phyloP scores from a whole-genome alignment of 2,888 invertebrate genomes.

The Itoplectis maculator region DNA sequence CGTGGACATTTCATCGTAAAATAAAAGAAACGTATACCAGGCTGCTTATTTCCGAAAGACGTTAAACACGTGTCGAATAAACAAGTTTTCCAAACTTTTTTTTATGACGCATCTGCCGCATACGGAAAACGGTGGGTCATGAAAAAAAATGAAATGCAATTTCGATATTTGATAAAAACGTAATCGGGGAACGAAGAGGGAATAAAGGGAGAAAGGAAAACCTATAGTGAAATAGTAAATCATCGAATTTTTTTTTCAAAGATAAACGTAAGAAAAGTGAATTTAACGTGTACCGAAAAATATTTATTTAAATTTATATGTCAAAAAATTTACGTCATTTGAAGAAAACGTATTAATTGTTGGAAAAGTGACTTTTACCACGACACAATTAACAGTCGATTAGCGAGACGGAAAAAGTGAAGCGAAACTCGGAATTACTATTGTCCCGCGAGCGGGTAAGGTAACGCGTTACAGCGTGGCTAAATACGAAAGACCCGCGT shows the following conservation, averaged over 20 bases:
- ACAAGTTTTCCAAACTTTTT: not conserved
- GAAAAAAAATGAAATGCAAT: no score
- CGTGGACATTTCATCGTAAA: constrained; percentile 29
- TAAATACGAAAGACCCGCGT: constrained; percentile 26
- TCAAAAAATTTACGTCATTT: not conserved
- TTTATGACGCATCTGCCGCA: no score
- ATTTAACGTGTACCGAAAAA: no score
- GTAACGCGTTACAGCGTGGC: constrained; percentile 6
- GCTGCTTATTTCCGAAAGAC: not conserved
- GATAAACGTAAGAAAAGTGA: no score
- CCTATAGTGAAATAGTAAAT: no score
- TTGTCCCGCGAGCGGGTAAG: constrained; percentile 38
- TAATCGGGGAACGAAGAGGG: no score
- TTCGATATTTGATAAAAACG: no score
- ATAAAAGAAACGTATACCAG: constrained; percentile 7
- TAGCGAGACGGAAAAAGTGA: constrained; percentile 1
- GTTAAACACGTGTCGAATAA: not conserved
- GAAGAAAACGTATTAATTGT: not conserved
- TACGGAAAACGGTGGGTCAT: no score
- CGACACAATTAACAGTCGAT: constrained; percentile 8
- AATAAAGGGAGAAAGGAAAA: no score
- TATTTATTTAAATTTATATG: no score
- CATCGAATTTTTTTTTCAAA: no score
- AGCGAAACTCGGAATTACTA: constrained; percentile 47
- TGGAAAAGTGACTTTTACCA: constrained; percentile 2